Evolutionary conservation across 2,797 vertebrate species (phyloP).

Genomic region (Mormyrus proboscirostris): DNA sequence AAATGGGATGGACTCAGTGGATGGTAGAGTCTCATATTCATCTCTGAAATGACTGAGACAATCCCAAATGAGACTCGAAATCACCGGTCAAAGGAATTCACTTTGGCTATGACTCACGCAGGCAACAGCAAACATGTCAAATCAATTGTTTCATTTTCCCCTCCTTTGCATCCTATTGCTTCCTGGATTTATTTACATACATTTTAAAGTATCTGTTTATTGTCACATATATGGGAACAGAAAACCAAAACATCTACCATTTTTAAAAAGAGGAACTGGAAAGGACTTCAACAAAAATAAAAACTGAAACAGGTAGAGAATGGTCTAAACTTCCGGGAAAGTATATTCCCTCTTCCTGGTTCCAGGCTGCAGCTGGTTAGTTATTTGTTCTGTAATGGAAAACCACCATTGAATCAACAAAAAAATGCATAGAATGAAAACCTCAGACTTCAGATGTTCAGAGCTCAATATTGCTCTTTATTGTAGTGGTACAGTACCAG

Average conservation of each 20-base stretch:
- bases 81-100: not conserved
- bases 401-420: not conserved
- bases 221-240: not conserved
- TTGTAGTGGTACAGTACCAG: not conserved
- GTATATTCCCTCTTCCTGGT: not conserved
- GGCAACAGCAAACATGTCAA: not conserved
- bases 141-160: not conserved
- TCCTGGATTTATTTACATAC: not conserved
- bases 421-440: not conserved
- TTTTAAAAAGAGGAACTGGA: not conserved
- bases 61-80: slow-evolving; percentile 1
- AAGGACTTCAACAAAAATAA: not conserved
- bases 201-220: not conserved
- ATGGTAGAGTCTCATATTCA: slow-evolving; percentile 26
- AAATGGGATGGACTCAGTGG: slow-evolving; percentile 41
- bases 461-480: not conserved
- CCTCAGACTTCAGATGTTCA: not conserved
- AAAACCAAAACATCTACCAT: not conserved
- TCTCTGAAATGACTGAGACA: slow-evolving; percentile 20
- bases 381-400: not conserved
- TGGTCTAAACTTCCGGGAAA: not conserved
- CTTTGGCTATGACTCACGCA: not conserved
- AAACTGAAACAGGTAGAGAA: not conserved
- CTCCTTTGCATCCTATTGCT: not conserved
- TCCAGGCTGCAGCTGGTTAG: not conserved